Percentiles rank a stretch among this genome's conserved stretches.
phyloP scores from a whole-genome alignment of 2,113 vertebrate genomes.

The Ascaphus truei region DNA sequence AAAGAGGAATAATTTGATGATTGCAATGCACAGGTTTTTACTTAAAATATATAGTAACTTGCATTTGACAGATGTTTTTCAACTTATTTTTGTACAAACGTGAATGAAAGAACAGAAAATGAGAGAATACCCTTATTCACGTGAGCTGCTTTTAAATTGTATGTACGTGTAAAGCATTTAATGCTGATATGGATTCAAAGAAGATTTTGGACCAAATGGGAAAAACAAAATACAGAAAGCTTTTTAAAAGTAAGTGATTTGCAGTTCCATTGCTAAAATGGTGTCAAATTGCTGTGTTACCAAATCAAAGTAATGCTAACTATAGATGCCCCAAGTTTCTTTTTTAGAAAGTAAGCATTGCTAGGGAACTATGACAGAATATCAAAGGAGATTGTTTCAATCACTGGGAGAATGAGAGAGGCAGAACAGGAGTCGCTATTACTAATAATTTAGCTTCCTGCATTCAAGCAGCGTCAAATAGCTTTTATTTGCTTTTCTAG shows the following conservation, averaged over 20 bases:
- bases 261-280: conserved; percentile 25
- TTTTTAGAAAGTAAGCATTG: conserved; percentile 29
- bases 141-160: no score
- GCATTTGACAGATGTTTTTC: no score
- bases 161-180: no score
- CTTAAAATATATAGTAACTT: no score
- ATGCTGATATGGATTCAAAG: no score
- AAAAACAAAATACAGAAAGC: not conserved
- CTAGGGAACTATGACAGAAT: conserved; percentile 1
- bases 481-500: conserved; percentile 7
- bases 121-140: no score
- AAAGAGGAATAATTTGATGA: no score
- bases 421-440: conserved; percentile 3
- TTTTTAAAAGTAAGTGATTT: conserved; percentile 2
- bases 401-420: conserved; percentile 30
- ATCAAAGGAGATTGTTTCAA: conserved; percentile 34
- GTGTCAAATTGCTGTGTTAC: conserved; percentile 37
- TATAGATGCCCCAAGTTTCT: not conserved
- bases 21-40: no score
- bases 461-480: conserved; percentile 12
- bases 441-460: conserved; percentile 16
- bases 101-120: no score
- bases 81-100: no score
- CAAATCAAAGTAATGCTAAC: conserved; percentile 19
- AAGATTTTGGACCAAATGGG: no score